A percentile compares a stretch with the other conserved stretches of the same genome.
Conservation (phyloP, 1,140 invertebrate species). For the Sarcophaga peregrina region DNA sequence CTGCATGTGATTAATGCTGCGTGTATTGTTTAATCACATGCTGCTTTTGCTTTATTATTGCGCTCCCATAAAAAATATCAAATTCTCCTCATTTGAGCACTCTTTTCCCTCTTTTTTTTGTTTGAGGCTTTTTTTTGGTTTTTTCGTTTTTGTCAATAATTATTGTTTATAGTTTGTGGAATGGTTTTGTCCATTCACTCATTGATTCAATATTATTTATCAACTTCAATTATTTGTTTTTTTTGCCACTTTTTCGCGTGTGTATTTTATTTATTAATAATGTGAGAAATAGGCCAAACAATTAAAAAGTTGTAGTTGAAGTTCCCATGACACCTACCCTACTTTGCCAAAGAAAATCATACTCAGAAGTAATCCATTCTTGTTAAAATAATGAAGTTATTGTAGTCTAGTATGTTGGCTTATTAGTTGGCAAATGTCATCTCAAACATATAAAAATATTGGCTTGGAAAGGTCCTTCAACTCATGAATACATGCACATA, state of each 20-base stretch:
- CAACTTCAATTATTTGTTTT: background rate
- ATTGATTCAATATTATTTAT: background rate
- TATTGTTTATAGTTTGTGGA: background rate
- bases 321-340: too few relatives aligned
- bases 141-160: background rate
- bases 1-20: background rate
- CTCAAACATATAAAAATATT: too few relatives aligned
- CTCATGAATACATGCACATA: too few relatives aligned
- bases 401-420: too few relatives aligned
- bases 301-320: too few relatives aligned
- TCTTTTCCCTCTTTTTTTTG: background rate
- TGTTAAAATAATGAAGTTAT: too few relatives aligned
- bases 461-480: too few relatives aligned
- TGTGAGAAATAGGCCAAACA: background rate
- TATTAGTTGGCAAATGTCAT: too few relatives aligned
- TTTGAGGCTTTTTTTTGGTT: background rate
- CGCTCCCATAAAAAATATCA: background rate
- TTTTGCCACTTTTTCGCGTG: background rate
- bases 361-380: too few relatives aligned
- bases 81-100: background rate
- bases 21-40: background rate
- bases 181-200: background rate
- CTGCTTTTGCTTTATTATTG: background rate
- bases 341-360: too few relatives aligned
- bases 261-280: conserved; percentile 16